Conservation (phyloP, 2,113 vertebrate genomes). For the Odontesthes bonariensis region DNA sequence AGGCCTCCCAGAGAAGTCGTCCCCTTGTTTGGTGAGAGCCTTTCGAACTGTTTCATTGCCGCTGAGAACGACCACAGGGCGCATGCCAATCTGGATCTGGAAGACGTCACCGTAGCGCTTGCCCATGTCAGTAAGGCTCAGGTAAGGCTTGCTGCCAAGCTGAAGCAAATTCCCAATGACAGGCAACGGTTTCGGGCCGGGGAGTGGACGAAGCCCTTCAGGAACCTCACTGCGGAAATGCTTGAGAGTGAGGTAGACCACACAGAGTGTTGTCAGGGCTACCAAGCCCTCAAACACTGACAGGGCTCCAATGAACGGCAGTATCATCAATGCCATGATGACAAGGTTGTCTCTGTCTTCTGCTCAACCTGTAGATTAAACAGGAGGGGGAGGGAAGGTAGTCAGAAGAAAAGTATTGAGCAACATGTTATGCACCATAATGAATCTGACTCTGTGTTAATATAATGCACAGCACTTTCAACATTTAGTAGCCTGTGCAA, state of each 20-base stretch:
- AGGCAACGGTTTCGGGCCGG: constrained; percentile 87
- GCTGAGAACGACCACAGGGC: constrained; percentile 90
- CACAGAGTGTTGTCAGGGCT: constrained; percentile 73
- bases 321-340: constrained; percentile 78
- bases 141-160: constrained; percentile 83
- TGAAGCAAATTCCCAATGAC: constrained; percentile 87
- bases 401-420: constrained; percentile 46
- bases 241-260: constrained; percentile 82
- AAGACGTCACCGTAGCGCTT: constrained; percentile 86
- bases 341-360: constrained; percentile 31
- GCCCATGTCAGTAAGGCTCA: constrained; percentile 86
- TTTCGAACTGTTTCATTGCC: constrained; percentile 85
- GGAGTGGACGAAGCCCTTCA: constrained; percentile 84
- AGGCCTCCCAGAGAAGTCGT: constrained; percentile 90
- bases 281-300: constrained; percentile 84
- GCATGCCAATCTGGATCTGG: constrained; percentile 88
- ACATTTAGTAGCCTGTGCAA: constrained; percentile 1
- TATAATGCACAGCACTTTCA: no score
- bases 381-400: constrained; percentile 41
- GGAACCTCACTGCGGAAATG: constrained; percentile 73
- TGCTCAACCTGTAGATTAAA: constrained; percentile 64
- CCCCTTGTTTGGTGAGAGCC: constrained; percentile 89
- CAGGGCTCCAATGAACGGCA: constrained; percentile 74
- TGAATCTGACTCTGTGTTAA: not conserved
- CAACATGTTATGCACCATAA: constrained; percentile 48